phyloP scores from a whole-genome alignment of 2,797 vertebrate genomes.

The Micromesistius poutassou region DNA sequence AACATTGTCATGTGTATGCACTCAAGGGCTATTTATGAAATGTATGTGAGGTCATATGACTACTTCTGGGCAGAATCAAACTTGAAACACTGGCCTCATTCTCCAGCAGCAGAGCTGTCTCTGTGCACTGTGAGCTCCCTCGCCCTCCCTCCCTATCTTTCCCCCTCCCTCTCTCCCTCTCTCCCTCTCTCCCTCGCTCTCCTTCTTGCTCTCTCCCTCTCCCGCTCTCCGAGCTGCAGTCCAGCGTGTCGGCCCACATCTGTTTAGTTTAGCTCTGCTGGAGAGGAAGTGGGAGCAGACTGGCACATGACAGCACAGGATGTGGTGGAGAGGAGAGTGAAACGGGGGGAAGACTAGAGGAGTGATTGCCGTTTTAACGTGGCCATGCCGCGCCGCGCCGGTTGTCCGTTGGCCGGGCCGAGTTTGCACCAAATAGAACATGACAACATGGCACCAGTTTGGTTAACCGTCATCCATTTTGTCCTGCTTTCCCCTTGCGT shows the following conservation, averaged over 20 bases:
- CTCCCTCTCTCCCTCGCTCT: slow-evolving; percentile 14
- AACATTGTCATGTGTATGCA: slow-evolving; percentile 26
- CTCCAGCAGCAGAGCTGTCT: slow-evolving; percentile 51
- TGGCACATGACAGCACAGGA: slow-evolving; percentile 70
- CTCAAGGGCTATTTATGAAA: slow-evolving; percentile 62
- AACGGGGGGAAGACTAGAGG: slow-evolving; percentile 51
- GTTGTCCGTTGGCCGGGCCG: slow-evolving; percentile 16
- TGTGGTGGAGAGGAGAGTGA: slow-evolving; percentile 64
- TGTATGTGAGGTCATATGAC: slow-evolving; percentile 67
- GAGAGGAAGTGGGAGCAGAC: slow-evolving; percentile 80
- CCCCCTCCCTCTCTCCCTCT: background rate
- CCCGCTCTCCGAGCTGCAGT: slow-evolving; percentile 46
- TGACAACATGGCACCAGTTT: background rate
- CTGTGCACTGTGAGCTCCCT: slow-evolving; percentile 16
- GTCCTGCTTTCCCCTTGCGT: background rate
- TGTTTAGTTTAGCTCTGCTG: slow-evolving; percentile 61
- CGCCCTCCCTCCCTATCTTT: background rate
- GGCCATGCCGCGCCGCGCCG: slow-evolving; percentile 15
- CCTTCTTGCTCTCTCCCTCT: background rate
- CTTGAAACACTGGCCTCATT: slow-evolving; percentile 66
- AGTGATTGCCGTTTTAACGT: slow-evolving; percentile 38
- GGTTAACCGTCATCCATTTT: background rate
- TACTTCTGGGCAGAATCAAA: slow-evolving; percentile 63
- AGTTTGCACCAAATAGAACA: background rate
- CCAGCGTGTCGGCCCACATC: slow-evolving; percentile 45